phyloP scores from a whole-genome alignment of 2,113 vertebrate species.

The Ploceus nigricollis region DNA sequence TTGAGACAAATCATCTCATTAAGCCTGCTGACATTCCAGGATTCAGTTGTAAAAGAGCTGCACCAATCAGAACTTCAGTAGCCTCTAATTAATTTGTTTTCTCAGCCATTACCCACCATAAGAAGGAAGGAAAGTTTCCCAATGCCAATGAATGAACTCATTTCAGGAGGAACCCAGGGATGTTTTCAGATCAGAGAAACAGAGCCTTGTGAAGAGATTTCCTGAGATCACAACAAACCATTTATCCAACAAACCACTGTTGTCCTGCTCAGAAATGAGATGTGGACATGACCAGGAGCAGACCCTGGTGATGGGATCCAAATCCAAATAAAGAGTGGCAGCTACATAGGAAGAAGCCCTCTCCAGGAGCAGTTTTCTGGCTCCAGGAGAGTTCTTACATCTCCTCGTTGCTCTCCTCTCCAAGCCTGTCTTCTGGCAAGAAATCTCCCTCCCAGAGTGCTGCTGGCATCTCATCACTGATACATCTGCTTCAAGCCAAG shows the following conservation, averaged over 20 bases:
- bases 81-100: neutral
- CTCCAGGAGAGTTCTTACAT: neutral
- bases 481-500: neutral
- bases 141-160: rapidly evolving
- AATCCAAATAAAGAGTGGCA: neutral
- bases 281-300: neutral
- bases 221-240: neutral
- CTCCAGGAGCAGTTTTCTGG: neutral
- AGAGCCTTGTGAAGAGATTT: neutral
- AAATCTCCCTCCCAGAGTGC: neutral
- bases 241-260: neutral
- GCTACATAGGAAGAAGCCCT: neutral
- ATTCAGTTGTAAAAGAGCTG: neutral
- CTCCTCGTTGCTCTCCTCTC: neutral
- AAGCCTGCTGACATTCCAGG: neutral
- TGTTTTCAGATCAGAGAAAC: neutral
- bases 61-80: neutral
- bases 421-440: neutral
- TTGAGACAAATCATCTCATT: constrained; percentile 12
- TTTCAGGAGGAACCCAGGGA: neutral
- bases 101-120: neutral
- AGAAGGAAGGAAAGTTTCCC: neutral
- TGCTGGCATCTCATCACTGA: neutral
- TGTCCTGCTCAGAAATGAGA: neutral
- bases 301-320: neutral